Evolutionary conservation across 1,140 invertebrate genomes (phyloP), one percentile per base, ranked within the genome.

Genomic region (Whitmania pigra): DNA sequence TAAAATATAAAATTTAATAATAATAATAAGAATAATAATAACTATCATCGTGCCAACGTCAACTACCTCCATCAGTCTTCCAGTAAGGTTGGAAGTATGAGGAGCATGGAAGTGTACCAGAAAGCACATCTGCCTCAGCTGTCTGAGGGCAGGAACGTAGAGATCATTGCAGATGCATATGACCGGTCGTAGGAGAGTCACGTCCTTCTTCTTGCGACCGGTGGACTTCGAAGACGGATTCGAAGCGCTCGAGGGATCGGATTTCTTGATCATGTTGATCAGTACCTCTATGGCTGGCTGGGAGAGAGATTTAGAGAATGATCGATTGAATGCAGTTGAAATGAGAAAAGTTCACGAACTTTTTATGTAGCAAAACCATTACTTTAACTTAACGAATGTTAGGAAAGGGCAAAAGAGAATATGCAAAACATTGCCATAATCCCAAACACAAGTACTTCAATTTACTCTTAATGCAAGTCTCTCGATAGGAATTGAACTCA

Each of bases 101-200:
- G 88, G 88, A 17, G 86, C 85, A 22, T 88, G 88, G 80, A 91
- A 89, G 75, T 85, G 87, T 22, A 94, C 82, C 22, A 92, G 84
- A 72, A 92, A 86, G 1, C 90, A 87, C 36, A 87, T 84, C 77
- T 90, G 88, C 71, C 89, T 76, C 0, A 88, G 80, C 69, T 85
- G 88, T 78, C 92, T 85, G 70, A 97, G 83, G 0, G 93, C 88
- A 53, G 92, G 89, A 20, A 88, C 88, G 80, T 95, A 85, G 76
- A 90, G 84, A 79, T 97, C 93, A 82, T 98, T 98, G 78, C 94
- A 98, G 76, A 97, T 97, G 80, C 93, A 96, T 76, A 97, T 93
- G 15, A 97, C 88, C 0, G 94, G 94, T 74, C 94, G 82, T 71
- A 87, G 85, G 66, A 90, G 82, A 53, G 75, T 76, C 25, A 79